Evolutionary conservation across 2,888 invertebrate species (phyloP).

Genomic region (Elysia crispata): DNA sequence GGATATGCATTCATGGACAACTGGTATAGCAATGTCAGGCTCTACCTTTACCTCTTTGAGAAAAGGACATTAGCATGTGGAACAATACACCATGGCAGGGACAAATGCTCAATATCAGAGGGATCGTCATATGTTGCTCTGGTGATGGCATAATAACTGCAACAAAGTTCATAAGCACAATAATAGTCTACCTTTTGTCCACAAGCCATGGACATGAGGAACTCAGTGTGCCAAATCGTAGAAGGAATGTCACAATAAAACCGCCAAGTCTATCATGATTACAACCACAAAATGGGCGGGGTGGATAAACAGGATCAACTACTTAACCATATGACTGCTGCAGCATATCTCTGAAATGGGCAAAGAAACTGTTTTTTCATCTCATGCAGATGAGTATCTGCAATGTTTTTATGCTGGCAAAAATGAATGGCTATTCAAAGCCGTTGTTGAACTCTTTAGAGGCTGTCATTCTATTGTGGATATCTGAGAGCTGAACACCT

Average conservation of each 20-base stretch:
- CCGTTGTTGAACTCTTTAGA: too few species aligned
- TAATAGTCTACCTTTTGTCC: slow-evolving; percentile 46
- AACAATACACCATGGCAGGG: slow-evolving; percentile 7
- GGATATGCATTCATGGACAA: slow-evolving; percentile 34
- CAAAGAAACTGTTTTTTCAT: slow-evolving; percentile 50
- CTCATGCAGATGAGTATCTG: background rate
- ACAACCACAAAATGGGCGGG: slow-evolving; percentile 54
- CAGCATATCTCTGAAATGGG: slow-evolving; percentile 54
- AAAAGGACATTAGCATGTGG: slow-evolving; percentile 32
- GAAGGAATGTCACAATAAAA: slow-evolving; percentile 23
- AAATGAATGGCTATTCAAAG: too few species aligned
- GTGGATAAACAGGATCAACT: slow-evolving; percentile 57
- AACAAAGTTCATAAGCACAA: slow-evolving; percentile 35
- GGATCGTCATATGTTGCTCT: background rate
- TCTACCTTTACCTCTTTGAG: slow-evolving; percentile 19
- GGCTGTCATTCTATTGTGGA: too few species aligned
- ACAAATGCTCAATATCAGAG: background rate
- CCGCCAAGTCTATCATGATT: slow-evolving; percentile 50
- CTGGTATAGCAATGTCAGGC: slow-evolving; percentile 36
- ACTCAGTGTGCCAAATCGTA: slow-evolving; percentile 29
- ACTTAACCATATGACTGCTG: slow-evolving; percentile 48
- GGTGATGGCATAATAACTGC: slow-evolving; percentile 22
- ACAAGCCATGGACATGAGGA: slow-evolving; percentile 48
- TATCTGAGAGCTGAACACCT: too few species aligned
- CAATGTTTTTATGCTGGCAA: too few species aligned